A percentile compares a stretch with the other conserved stretches of the same genome.
These are phyloP conservation scores for rabbit (Oryctolagus cuniculus) DNA, from an alignment of 2,113 vertebrate species.

Conservation along the genomic window mOryCun1.1 NC_091448.1:17076501-17077000, in stretches of 20 bases:
- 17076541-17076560: neutral
- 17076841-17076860: slow-evolving; percentile 3
- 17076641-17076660: neutral
- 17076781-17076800: neutral
- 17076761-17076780: slow-evolving; percentile 16
- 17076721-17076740: slow-evolving; percentile 52
- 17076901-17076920: slow-evolving; percentile 1
- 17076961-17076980: slow-evolving; percentile 31
- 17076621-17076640: slow-evolving; percentile 40
- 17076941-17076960: slow-evolving; percentile 31
- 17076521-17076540: slow-evolving; percentile 48
- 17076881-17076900: slow-evolving; percentile 14
- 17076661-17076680: neutral
- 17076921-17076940: slow-evolving; percentile 24
- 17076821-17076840: slow-evolving; percentile 29
- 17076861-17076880: neutral
- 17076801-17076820: slow-evolving; percentile 24
- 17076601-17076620: neutral
- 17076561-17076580: neutral
- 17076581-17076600: neutral
- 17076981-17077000: slow-evolving; percentile 18
- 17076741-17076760: slow-evolving; percentile 16
- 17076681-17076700: slow-evolving; percentile 4
- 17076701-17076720: neutral
- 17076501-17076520: neutral